Evolutionary conservation across 2,797 vertebrate species (phyloP), one percentile per base, ranked within the genome.

Genomic region (Darevskia nairensis): DNA sequence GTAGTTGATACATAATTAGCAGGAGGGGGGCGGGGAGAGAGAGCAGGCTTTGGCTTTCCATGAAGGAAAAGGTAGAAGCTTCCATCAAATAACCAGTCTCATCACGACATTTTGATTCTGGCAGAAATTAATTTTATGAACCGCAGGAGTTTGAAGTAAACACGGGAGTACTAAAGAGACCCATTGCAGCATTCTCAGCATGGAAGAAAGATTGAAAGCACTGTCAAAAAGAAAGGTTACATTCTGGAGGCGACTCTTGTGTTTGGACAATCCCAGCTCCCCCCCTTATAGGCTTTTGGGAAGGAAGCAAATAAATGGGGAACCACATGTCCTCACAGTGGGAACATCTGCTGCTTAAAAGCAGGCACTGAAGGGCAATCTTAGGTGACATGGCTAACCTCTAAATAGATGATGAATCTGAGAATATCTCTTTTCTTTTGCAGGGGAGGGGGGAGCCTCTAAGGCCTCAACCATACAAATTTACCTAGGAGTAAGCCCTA

Each of bases 111-210:
- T 89, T 90, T 90, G 46, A 87, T 93, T 90, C 90, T 86, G 92
- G 86, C 59, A 84, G 46, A 90, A 93, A 93, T 94, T 95, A 91
- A 92, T 93, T 93, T 91, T 90, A 76, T 35, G 66, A 95, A 76
- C 84, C 39, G 83, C 86, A 89, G 89, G 90, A 92, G 91, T 39
- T 88, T 79, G 88, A 91, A 90, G 88, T 84, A 91, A 90, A 89
- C 80, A 91, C 77, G 3, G 35, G 72, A 94, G 64, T 86, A 23
- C 69, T 88, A 88, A 89, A 93, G 94, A 93, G 13, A 87, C 90
- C 89, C 85, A 90, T 44, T 91, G 85, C n/a, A 81, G 74, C 80
- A 71, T 89, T 88, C 88, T 84, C 90, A 91, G 90, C 84, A 44
- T n/a, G 87, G 41, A 89, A 69, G 59, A 59, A 82, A 93, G 92